phyloP scores from a whole-genome alignment of 2,888 invertebrate species.

The Andrena fulva region DNA sequence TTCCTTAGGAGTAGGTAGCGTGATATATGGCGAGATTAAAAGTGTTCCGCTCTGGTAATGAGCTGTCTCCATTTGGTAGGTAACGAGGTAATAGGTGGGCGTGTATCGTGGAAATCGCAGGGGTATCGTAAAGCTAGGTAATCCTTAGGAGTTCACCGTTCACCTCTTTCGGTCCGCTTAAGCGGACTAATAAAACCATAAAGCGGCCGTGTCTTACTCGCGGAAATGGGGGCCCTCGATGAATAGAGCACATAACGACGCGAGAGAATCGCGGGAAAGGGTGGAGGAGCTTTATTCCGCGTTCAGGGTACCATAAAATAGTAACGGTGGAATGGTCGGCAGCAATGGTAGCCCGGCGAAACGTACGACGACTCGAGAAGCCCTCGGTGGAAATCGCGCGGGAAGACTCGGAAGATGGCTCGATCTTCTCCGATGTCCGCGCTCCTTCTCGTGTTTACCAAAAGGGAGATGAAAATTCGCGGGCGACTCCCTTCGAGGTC shows the following conservation, averaged over 20 bases:
- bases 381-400: not conserved
- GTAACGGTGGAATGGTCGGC: no score
- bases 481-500: not conserved
- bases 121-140: not conserved
- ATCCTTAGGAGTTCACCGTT: not conserved
- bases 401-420: not conserved
- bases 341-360: no score
- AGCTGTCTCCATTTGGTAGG: no score
- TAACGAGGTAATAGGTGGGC: no score
- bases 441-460: not conserved
- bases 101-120: no score
- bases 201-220: not conserved
- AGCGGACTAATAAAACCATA: not conserved
- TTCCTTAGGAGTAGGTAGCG: no score
- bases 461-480: conserved; percentile 8
- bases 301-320: no score
- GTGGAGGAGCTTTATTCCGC: no score
- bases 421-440: not conserved
- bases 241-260: not conserved
- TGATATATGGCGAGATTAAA: no score
- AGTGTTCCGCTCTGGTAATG: no score
- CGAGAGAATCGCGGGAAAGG: no score
- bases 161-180: not conserved
- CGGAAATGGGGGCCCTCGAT: not conserved
- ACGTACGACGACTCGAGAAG: no score